Evolutionary conservation across 2,797 vertebrate genomes (phyloP).

Genomic region (Trematomus bernacchii): DNA sequence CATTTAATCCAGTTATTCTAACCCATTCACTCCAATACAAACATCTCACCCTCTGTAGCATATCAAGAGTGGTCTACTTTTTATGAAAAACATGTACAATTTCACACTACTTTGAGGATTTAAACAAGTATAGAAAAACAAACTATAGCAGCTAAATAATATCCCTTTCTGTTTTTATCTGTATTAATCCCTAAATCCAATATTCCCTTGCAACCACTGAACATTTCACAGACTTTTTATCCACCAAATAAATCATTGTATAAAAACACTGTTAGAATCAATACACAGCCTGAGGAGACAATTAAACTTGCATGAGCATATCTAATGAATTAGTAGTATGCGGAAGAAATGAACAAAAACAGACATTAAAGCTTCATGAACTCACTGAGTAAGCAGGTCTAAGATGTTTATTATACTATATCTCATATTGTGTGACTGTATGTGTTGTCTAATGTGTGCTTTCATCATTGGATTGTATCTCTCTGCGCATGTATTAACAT

Average conservation of each 20-base stretch:
- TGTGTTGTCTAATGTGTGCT: background rate
- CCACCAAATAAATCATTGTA: slow-evolving; percentile 22
- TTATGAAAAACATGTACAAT: background rate
- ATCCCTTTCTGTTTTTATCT: background rate
- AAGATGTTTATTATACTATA: background rate
- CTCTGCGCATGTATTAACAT: background rate
- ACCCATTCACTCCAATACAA: slow-evolving; percentile 19
- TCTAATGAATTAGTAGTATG: slow-evolving; percentile 19
- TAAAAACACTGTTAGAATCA: slow-evolving; percentile 37
- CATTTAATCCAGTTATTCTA: slow-evolving; percentile 2
- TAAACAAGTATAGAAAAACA: background rate
- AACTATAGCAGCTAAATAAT: background rate
- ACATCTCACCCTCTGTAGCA: background rate
- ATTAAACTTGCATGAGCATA: slow-evolving; percentile 47
- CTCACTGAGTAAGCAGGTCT: background rate
- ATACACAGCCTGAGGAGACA: slow-evolving; percentile 25
- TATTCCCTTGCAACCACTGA: slow-evolving; percentile 7
- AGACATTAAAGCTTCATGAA: background rate
- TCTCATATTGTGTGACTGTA: slow-evolving; percentile 4
- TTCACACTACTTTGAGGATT: slow-evolving; percentile 1
- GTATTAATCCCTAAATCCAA: background rate
- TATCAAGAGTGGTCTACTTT: background rate
- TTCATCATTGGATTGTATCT: slow-evolving; percentile 10
- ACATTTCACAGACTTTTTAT: background rate
- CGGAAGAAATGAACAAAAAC: slow-evolving; percentile 19